A percentile compares a stretch with the other conserved stretches of the same genome.
Conservation (phyloP, 1,140 invertebrate genomes). For the Drosophila sucinea region DNA sequence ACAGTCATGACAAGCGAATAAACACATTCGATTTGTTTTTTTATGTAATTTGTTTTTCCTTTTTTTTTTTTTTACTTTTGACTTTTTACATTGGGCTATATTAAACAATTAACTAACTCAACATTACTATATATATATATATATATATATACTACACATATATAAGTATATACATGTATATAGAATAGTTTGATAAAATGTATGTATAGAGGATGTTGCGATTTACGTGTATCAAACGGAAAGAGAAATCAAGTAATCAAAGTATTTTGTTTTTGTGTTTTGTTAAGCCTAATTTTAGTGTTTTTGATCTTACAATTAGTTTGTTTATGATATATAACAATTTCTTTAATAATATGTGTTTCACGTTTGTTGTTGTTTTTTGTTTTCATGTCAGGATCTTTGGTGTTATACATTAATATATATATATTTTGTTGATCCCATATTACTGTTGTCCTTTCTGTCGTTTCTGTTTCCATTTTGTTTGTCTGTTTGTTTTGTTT, state of each 20-base stretch:
- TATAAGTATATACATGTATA: not conserved
- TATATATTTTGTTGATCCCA: constrained; percentile 43
- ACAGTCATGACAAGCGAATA: constrained; percentile 3
- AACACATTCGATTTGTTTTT: not conserved
- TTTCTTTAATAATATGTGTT: constrained; percentile 27
- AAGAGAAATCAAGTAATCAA: constrained; percentile 4
- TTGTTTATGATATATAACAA: constrained; percentile 40
- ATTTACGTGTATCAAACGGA: not conserved
- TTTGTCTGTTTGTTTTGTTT: too few relatives aligned
- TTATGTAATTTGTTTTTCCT: not conserved
- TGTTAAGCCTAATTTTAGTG: constrained; percentile 19
- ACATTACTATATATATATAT: constrained; percentile 18
- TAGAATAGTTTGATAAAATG: not conserved
- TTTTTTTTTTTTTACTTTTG: constrained; percentile 16
- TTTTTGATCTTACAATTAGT: not conserved
- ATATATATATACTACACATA: not conserved
- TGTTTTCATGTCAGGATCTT: constrained; percentile 62
- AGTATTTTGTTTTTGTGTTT: not conserved
- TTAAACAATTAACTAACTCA: constrained; percentile 63
- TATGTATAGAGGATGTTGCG: not conserved
- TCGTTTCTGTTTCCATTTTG: not conserved
- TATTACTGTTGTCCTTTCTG: constrained; percentile 19
- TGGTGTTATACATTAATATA: constrained; percentile 40
- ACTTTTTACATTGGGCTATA: constrained; percentile 56
- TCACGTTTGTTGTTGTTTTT: not conserved